Percentiles rank a stretch among this genome's conserved stretches.
Conservation (phyloP, 1,140 invertebrate genomes). For the Battus philenor region DNA sequence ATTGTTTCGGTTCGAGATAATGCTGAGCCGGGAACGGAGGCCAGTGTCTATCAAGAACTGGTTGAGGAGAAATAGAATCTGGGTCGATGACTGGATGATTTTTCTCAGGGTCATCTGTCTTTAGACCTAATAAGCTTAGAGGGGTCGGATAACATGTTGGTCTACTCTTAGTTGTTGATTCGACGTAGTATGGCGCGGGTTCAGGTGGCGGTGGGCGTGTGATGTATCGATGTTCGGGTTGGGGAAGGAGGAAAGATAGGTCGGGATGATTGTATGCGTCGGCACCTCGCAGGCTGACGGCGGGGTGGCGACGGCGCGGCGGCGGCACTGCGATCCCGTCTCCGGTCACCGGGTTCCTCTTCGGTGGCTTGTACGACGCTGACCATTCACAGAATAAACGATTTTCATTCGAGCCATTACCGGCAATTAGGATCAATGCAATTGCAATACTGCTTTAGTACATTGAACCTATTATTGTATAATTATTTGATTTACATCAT, state of each 20-base stretch:
- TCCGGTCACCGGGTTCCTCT: conserved; percentile 74
- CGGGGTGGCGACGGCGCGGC: conserved; percentile 57
- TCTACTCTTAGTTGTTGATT: conserved; percentile 47
- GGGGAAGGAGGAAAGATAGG: conserved; percentile 42
- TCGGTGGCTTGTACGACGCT: conserved; percentile 65
- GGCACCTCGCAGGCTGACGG: conserved; percentile 70
- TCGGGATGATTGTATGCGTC: conserved; percentile 29
- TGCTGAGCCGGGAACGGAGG: conserved; percentile 66
- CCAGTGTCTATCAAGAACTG: conserved; percentile 55
- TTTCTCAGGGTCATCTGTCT: conserved; percentile 51
- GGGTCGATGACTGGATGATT: conserved; percentile 51
- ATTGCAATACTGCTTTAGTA: background rate
- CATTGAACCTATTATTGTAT: conserved; percentile 11
- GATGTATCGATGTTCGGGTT: conserved; percentile 56
- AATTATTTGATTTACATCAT: background rate
- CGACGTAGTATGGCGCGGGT: conserved; percentile 58
- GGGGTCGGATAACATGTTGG: conserved; percentile 39
- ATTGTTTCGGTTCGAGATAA: conserved; percentile 52
- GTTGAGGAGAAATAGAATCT: conserved; percentile 57
- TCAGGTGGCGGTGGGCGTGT: conserved; percentile 49
- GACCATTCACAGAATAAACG: conserved; percentile 67
- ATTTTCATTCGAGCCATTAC: conserved; percentile 52
- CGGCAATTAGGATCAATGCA: conserved; percentile 18
- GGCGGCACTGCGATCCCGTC: conserved; percentile 63
- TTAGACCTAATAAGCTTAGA: conserved; percentile 51